Conservation (phyloP, 2,797 vertebrate species). For the Kryptolebias ocellatus region DNA sequence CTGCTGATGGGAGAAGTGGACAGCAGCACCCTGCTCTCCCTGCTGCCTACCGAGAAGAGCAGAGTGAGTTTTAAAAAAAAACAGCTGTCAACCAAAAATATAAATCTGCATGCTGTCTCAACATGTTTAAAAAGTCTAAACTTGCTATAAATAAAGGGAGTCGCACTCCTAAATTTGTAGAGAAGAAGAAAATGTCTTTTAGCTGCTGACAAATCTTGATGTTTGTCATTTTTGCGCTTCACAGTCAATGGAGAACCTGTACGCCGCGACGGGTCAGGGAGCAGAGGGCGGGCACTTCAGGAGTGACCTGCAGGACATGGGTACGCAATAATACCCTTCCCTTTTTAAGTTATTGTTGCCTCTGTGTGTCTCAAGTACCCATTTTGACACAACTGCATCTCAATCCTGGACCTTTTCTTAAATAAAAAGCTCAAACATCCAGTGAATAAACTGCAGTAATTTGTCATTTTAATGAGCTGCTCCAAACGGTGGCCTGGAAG, state of each 20-base stretch:
- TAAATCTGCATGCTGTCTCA: too few relatives aligned
- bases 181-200: too few relatives aligned
- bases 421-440: background rate
- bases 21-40: conserved; percentile 92
- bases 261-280: conserved; percentile 74
- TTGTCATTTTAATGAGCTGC: background rate
- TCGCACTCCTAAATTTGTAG: background rate
- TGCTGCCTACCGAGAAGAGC: conserved; percentile 91
- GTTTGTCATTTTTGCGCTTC: conserved; percentile 39
- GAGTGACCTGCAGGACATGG: conserved; percentile 77
- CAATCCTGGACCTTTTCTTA: background rate
- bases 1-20: conserved; percentile 98
- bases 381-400: background rate
- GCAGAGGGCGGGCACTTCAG: conserved; percentile 71
- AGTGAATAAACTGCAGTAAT: background rate
- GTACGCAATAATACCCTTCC: conserved; percentile 53
- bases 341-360: background rate
- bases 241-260: conserved; percentile 93
- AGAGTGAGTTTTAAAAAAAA: conserved; percentile 86
- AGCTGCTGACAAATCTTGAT: background rate
- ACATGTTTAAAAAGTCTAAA: too few relatives aligned
- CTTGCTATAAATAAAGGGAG: too few relatives aligned
- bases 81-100: too few relatives aligned
- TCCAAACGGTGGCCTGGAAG: background rate
- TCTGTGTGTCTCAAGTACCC: background rate